Evolutionary conservation across 2,888 invertebrate species (phyloP), one percentile per base, ranked within the genome.

Genomic region (Eristalinus sepulchralis): DNA sequence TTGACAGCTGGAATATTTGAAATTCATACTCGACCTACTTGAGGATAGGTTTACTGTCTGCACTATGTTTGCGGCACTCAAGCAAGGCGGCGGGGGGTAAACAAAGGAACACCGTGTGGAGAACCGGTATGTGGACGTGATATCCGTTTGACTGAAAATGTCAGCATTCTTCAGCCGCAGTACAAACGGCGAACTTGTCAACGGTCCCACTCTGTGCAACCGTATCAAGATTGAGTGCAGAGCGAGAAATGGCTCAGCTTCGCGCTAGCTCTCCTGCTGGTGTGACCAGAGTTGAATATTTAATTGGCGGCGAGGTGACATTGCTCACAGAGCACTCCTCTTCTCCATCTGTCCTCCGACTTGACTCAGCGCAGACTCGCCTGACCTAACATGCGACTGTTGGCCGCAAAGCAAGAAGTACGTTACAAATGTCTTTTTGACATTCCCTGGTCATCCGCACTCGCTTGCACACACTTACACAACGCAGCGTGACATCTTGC

Each of bases 121-220:
- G 24, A 72, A 63, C 11, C 47, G 72, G 34, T 63, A n/a, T 39
- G n/a, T 13, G 78, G 70, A 84, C 71, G 66, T 84, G 84, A 81
- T 76, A 81, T 81, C 84, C 76, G 72, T 68, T 81, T 81, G 72
- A 85, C 84, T 81, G 67, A 62, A 72, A 81, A 77, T 77, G 81
- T 85, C 81, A 77, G 81, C 84, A 81, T 81, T 85, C 57, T 57
- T 84, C 22, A 77, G 62, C 31, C 53, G n/a, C n/a, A n/a, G n/a
- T 73, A 82, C 60, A 68, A 77, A 63, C 39, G 63, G 62, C 62
- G 71, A 62, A 34, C 82, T 57, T 75, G 68, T 80, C 80, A 80
- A 71, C 66, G 79, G 57, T 36, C 63, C 64, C 17, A 24, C 71
- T 31, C 17, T 8, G 64, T 79, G 59, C 53, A 77, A 33, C 76